Evolutionary conservation across 2,113 vertebrate species (phyloP).

Genomic region (Andinoacara biseriatus): DNA sequence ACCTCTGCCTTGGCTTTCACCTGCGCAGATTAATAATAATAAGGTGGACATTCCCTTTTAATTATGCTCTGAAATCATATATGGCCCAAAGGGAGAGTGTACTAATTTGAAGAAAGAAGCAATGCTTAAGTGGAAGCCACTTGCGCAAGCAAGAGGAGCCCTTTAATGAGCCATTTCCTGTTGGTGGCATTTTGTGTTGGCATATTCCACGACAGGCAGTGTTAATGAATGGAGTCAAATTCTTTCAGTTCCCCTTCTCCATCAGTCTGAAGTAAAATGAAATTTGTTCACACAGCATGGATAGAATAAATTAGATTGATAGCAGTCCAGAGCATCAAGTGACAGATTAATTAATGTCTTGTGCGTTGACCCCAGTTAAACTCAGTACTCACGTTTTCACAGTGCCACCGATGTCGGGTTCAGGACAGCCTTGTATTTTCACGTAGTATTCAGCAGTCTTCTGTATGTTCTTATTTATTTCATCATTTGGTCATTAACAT

Average conservation of each 20-base stretch:
- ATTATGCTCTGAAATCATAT: not conserved
- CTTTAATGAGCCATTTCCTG: conserved; percentile 51
- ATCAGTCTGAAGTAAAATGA: conserved; percentile 32
- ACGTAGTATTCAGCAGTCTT: not conserved
- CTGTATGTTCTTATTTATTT: not conserved
- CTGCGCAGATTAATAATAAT: not conserved
- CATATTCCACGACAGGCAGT: conserved; percentile 40
- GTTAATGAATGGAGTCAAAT: conserved; percentile 42
- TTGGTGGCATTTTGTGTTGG: conserved; percentile 48
- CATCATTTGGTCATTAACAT: not conserved
- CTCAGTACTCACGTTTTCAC: not conserved
- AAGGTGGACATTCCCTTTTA: not conserved
- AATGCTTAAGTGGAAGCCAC: not conserved
- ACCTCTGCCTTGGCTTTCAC: not conserved
- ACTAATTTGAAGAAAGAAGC: not conserved
- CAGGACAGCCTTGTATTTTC: conserved; percentile 43
- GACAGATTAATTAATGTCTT: not conserved
- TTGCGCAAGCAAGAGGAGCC: conserved; percentile 45
- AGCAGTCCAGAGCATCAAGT: not conserved
- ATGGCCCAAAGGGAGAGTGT: not conserved
- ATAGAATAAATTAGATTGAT: not conserved
- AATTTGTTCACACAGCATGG: not conserved
- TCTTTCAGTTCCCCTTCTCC: conserved; percentile 37
- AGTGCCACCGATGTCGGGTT: conserved; percentile 49
- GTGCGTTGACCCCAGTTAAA: not conserved